A percentile compares a stretch with the other conserved stretches of the same genome.
phyloP scores from a whole-genome alignment of 2,888 invertebrate genomes.

The Hemaris fuciformis region DNA sequence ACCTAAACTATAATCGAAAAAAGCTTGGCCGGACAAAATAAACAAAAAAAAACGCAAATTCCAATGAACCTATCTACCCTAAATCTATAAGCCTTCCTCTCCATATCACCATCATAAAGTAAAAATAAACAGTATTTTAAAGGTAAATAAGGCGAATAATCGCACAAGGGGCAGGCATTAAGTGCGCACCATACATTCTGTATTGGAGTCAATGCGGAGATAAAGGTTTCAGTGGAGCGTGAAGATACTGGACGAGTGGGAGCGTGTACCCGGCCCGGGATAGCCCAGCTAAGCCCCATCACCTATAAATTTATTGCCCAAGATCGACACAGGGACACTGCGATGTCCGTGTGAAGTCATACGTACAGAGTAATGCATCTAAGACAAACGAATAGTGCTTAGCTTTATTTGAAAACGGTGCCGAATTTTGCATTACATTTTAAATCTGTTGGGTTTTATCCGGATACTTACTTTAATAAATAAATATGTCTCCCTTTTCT shows the following conservation, averaged over 20 bases:
- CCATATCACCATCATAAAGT: background rate
- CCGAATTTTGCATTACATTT: too few relatives aligned
- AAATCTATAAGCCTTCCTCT: background rate
- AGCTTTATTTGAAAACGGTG: too few relatives aligned
- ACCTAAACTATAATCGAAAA: background rate
- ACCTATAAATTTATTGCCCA: constrained; percentile 12
- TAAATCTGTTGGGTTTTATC: too few relatives aligned
- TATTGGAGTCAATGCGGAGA: constrained; percentile 16
- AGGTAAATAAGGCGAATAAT: constrained; percentile 13
- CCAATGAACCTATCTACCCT: background rate
- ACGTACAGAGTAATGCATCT: background rate
- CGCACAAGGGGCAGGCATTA: constrained; percentile 7
- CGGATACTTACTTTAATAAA: too few relatives aligned
- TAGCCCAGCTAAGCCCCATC: constrained; percentile 10
- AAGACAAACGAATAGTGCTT: too few relatives aligned
- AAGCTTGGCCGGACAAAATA: background rate
- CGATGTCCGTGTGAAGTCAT: background rate
- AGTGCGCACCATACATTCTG: constrained; percentile 14
- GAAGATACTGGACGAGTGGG: constrained; percentile 12
- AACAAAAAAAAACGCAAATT: background rate
- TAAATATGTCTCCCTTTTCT: too few relatives aligned
- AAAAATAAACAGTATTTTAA: constrained; percentile 3
- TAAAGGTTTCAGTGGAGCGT: constrained; percentile 16
- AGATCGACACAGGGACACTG: constrained; percentile 3
- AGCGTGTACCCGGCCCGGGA: background rate